A percentile compares a stretch with the other conserved stretches of the same genome.
Conservation (phyloP, 2,113 vertebrate species). For the Lanius collurio region DNA sequence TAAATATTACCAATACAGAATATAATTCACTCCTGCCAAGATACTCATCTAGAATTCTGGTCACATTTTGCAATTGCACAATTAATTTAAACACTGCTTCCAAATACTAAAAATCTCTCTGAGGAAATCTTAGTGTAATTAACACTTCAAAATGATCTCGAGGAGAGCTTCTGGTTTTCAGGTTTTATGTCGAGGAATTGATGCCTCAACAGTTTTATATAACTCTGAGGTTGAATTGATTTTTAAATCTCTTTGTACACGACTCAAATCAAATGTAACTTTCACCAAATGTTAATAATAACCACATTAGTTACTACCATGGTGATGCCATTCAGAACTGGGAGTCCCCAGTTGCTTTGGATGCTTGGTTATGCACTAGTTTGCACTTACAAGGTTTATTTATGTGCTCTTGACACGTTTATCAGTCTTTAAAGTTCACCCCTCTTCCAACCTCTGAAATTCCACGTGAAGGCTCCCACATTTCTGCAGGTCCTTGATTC, state of each 20-base stretch:
- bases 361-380: background rate
- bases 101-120: background rate
- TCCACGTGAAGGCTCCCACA: background rate
- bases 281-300: background rate
- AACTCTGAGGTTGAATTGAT: background rate
- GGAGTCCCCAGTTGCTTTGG: background rate
- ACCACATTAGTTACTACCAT: background rate
- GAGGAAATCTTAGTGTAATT: background rate
- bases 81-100: background rate
- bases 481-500: background rate
- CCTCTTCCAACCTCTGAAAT: background rate
- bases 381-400: background rate
- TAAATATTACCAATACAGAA: background rate
- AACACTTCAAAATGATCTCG: background rate
- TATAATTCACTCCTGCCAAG: background rate
- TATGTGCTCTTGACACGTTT: background rate
- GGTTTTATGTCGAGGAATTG: background rate
- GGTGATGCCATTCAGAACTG: background rate
- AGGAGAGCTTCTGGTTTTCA: background rate
- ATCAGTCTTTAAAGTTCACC: background rate
- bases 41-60: background rate
- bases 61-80: background rate
- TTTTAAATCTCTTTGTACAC: background rate
- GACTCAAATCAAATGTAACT: background rate
- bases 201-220: background rate